Base-by-base conservation (phyloP, 2,888 invertebrate genomes). In the Ormyrus nitidulus region DNA sequence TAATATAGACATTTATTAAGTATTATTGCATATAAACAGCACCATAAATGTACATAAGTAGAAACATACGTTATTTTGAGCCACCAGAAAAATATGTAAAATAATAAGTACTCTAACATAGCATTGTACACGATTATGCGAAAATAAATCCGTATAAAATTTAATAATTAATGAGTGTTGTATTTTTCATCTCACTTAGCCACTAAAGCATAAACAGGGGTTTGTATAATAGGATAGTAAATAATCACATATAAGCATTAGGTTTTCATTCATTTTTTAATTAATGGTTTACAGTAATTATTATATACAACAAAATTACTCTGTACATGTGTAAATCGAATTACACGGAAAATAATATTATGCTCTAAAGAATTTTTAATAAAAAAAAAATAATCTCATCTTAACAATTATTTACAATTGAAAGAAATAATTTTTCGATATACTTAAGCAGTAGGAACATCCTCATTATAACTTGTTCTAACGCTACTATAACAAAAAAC, bases 21-120 rank as follows among this genome's bases (percentile, higher is more conserved):
- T 86, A 86, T 85, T 87, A 89, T 89, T 88, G 87, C 87, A 87
- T 89, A 88, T 87, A 88, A 85, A 88, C 87, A 86, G 88, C 90
- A 90, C 89, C 86, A 87, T 88, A 87, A 81, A 80, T 90, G 89
- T 90, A 89, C 86, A 90, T 90, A 89, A 88, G 87, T 90, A 90
- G 89, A 89, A 87, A 86, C 86, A 89, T 88, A 84, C 84, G 87
- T 90, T 90, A 90, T 90, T 90, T 90, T 89, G 86, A 89, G 88
- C 87, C 88, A 89, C 88, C 86, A 86, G 87, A 88, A 86, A 84
- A 84, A 87, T 88, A 86, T 90, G 87, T 89, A 89, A 89, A 89
- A 86, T 88, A 86, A 87, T 87, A 88, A 79, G 86, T 88, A 89
- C 88, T 79, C 87, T 90, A 87, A 89, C 88, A 87, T 89, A 89